Percentiles rank a stretch among this genome's conserved stretches.
Evolutionary conservation across 2,888 invertebrate species (phyloP).

Genomic region (Augiades crinisus): DNA sequence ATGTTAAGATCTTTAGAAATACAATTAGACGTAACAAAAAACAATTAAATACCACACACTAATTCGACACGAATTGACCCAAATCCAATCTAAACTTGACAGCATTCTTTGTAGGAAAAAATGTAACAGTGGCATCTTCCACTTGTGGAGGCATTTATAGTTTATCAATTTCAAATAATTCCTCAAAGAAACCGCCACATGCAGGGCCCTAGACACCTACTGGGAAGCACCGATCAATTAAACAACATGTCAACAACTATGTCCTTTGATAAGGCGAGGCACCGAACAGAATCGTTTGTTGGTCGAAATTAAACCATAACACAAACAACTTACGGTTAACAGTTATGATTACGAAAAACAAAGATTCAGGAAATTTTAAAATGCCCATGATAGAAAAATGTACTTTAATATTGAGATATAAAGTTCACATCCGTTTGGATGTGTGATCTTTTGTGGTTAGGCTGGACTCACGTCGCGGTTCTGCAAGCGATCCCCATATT

Average conservation of each 20-base stretch:
- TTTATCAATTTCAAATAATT: slow-evolving; percentile 79
- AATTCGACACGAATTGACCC: slow-evolving; percentile 18
- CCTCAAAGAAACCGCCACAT: slow-evolving; percentile 72
- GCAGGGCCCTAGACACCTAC: slow-evolving; percentile 71
- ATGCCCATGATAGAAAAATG: slow-evolving; percentile 32
- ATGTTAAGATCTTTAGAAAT: too few species aligned
- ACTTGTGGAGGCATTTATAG: slow-evolving; percentile 73
- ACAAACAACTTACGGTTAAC: slow-evolving; percentile 55
- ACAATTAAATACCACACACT: neutral
- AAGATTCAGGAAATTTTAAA: slow-evolving; percentile 39
- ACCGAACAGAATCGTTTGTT: slow-evolving; percentile 44
- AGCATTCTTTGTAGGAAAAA: slow-evolving; percentile 51
- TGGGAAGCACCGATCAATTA: slow-evolving; percentile 79
- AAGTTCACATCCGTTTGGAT: slow-evolving; percentile 23
- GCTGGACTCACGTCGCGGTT: slow-evolving; percentile 54
- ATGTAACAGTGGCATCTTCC: slow-evolving; percentile 75
- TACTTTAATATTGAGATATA: slow-evolving; percentile 38
- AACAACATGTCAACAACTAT: slow-evolving; percentile 81
- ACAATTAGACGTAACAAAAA: too few species aligned
- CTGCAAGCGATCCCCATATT: slow-evolving; percentile 69
- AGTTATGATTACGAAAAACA: slow-evolving; percentile 47
- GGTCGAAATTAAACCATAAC: slow-evolving; percentile 63
- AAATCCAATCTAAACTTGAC: slow-evolving; percentile 42
- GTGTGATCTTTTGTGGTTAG: slow-evolving; percentile 44
- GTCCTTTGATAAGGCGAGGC: slow-evolving; percentile 70